These are phyloP conservation scores for Andrena marginata DNA, from an alignment of 2,888 invertebrate genomes.

Conservation along the genomic window DNA sequence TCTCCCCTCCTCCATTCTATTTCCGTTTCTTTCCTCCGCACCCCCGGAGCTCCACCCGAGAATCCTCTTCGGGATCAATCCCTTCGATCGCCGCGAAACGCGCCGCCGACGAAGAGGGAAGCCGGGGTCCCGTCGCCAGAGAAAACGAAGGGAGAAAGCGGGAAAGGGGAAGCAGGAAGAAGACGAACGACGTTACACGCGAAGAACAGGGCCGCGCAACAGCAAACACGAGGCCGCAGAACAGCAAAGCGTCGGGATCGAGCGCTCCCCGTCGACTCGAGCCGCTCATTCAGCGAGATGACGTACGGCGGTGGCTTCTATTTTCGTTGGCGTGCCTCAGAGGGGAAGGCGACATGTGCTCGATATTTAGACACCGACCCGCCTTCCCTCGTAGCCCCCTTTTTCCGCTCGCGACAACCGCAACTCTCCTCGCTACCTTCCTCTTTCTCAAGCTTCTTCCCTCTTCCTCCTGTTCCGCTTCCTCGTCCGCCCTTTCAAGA, in stretches of 20 bases:
- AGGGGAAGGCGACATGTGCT: conserved; percentile 79
- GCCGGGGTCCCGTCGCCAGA: neutral
- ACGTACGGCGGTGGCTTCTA: conserved; percentile 81
- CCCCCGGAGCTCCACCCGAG: no score
- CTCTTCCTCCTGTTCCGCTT: conserved; percentile 36
- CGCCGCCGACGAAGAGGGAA: neutral
- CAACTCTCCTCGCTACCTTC: neutral
- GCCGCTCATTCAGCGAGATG: conserved; percentile 73
- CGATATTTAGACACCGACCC: conserved; percentile 80
- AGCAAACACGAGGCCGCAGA: conserved; percentile 66
- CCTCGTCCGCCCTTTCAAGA: conserved; percentile 20
- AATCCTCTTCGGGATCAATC: neutral
- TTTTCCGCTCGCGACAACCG: conserved; percentile 17
- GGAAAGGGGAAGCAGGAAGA: conserved; percentile 37
- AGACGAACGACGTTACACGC: conserved; percentile 43
- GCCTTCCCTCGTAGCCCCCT: conserved; percentile 53
- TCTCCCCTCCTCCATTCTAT: conserved; percentile 14
- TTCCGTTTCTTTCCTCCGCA: conserved; percentile 19
- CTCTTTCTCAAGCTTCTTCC: neutral
- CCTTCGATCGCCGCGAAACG: neutral
- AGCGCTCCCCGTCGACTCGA: conserved; percentile 16
- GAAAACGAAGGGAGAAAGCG: neutral
- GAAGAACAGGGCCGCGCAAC: conserved; percentile 71
- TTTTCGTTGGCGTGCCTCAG: conserved; percentile 78
- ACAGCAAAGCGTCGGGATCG: conserved; percentile 29